phyloP scores from a whole-genome alignment of 92 coral and sea anemone genomes.

The Pocillopora grandis region DNA sequence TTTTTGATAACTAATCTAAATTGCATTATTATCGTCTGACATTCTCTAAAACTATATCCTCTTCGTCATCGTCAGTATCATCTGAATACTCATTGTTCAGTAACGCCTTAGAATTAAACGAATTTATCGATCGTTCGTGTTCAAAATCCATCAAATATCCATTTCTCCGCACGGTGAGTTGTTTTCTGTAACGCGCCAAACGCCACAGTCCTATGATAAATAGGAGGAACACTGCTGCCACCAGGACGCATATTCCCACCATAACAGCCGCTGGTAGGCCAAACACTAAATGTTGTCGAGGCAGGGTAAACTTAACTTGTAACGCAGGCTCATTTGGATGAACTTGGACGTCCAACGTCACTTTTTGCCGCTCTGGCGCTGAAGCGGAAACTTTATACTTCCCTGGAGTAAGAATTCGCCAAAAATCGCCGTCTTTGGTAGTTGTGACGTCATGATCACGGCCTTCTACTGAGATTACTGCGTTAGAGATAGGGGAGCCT shows the following conservation, averaged over 20 bases:
- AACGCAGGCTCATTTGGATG: slow-evolving; percentile 75
- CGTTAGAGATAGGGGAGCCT: slow-evolving; percentile 77
- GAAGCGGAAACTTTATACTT: slow-evolving; percentile 78
- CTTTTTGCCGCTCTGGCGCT: slow-evolving; percentile 73
- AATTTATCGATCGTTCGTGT: slow-evolving; percentile 76
- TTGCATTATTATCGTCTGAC: slow-evolving; percentile 6
- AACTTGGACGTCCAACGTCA: slow-evolving; percentile 64
- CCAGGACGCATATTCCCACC: slow-evolving; percentile 63
- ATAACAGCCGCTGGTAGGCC: slow-evolving; percentile 78
- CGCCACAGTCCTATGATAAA: slow-evolving; percentile 81
- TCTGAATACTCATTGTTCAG: slow-evolving; percentile 92
- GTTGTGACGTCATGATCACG: slow-evolving; percentile 86
- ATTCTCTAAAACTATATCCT: slow-evolving; percentile 78
- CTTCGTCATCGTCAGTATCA: slow-evolving; percentile 97
- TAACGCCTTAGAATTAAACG: slow-evolving; percentile 95
- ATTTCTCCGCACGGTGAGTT: slow-evolving; percentile 67
- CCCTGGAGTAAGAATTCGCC: slow-evolving; percentile 94
- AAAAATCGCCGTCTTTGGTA: slow-evolving; percentile 92
- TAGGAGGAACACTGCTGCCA: slow-evolving; percentile 59
- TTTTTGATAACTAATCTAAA: no score
- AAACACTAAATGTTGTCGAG: slow-evolving; percentile 56
- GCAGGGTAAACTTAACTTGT: slow-evolving; percentile 66
- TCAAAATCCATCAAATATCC: slow-evolving; percentile 93
- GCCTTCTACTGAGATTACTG: slow-evolving; percentile 72
- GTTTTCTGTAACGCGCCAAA: slow-evolving; percentile 63